Conservation (phyloP, 2,113 vertebrate species). For the Phalacrocorax pelagicus region DNA sequence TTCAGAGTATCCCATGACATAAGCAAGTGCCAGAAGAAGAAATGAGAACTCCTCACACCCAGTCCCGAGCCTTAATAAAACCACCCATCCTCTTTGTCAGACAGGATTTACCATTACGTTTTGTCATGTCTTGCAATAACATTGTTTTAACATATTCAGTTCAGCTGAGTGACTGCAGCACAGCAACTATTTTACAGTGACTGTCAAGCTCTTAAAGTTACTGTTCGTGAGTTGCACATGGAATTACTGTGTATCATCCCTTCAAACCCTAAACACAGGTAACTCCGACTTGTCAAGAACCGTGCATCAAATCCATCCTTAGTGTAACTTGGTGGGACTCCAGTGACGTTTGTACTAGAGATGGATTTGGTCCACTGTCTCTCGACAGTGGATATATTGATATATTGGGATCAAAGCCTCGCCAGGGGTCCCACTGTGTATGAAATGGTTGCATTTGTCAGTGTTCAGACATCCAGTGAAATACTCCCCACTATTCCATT, state of each 20-base stretch:
- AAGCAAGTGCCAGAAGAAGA: background rate
- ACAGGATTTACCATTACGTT: background rate
- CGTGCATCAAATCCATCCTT: background rate
- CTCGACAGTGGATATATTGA: background rate
- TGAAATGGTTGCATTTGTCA: conserved; percentile 38
- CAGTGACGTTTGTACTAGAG: background rate
- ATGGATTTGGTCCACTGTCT: background rate
- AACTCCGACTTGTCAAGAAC: background rate
- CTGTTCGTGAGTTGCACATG: background rate
- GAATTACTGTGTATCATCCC: background rate
- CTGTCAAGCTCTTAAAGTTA: background rate
- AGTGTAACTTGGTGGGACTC: background rate
- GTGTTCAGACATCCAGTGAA: conserved; percentile 7
- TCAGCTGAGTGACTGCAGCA: background rate
- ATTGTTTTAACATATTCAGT: background rate
- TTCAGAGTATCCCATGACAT: background rate
- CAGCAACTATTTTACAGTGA: background rate
- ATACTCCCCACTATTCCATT: background rate
- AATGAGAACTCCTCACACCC: background rate
- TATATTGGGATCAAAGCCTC: conserved; percentile 28
- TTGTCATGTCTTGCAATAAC: background rate
- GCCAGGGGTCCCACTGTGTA: conserved; percentile 11
- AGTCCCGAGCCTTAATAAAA: background rate
- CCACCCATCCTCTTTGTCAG: background rate
- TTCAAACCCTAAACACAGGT: background rate